These are phyloP conservation scores for Parotocinclus haroldoi DNA, from an alignment of 2,797 vertebrate species.

Conservation along the genomic window DNA sequence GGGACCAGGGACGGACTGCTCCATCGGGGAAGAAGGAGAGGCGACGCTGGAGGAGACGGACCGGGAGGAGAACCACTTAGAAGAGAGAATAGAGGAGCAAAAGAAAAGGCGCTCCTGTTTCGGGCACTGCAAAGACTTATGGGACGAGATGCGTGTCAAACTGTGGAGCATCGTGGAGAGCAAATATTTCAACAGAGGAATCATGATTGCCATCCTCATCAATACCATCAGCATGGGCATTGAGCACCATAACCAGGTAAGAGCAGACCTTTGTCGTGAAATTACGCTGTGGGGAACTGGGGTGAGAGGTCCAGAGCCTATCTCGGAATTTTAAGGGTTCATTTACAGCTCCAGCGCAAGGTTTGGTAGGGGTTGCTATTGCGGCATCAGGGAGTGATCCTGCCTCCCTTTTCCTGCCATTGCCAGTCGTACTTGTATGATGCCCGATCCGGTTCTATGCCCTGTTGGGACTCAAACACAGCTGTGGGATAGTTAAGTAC, in stretches of 20 bases:
- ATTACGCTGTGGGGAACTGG: too few species aligned
- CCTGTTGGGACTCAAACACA: too few species aligned
- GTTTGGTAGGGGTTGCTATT: too few species aligned
- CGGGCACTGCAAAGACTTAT: slow-evolving; percentile 68
- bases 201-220: slow-evolving; percentile 95
- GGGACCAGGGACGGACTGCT: slow-evolving; percentile 46
- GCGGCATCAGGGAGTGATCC: too few species aligned
- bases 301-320: neutral
- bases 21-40: slow-evolving; percentile 58
- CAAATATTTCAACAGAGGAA: slow-evolving; percentile 96
- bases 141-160: slow-evolving; percentile 79
- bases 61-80: slow-evolving; percentile 65
- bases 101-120: slow-evolving; percentile 63
- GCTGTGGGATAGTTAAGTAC: too few species aligned
- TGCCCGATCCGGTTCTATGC: too few species aligned
- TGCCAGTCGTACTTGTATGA: too few species aligned
- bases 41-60: slow-evolving; percentile 61
- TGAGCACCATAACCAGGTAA: slow-evolving; percentile 93
- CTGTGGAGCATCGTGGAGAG: slow-evolving; percentile 94
- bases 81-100: slow-evolving; percentile 55
- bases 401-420: too few species aligned
- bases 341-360: neutral
- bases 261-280: too few species aligned
- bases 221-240: slow-evolving; percentile 98
- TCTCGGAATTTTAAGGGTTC: too few species aligned